These are phyloP conservation scores for Zaprionus davidi DNA, from an alignment of 1,140 invertebrate species.

Conservation along the genomic window DNA sequence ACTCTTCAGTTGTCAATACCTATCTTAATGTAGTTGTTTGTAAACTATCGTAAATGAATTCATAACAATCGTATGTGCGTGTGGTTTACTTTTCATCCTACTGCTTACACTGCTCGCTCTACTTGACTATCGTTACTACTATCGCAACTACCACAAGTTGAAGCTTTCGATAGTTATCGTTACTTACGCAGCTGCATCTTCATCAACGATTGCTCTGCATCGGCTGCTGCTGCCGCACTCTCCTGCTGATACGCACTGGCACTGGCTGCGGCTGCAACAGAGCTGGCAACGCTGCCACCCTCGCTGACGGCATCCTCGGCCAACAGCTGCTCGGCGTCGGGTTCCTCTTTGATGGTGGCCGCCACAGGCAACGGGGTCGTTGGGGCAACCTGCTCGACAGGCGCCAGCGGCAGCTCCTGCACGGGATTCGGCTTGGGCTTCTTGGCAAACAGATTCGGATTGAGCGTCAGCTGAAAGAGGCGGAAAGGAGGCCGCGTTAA, in stretches of 20 bases:
- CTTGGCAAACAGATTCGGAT: conserved; percentile 78
- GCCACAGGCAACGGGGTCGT: background rate
- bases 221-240: conserved; percentile 33
- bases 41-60: background rate
- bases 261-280: background rate
- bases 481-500: conserved; percentile 59
- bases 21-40: too few relatives aligned
- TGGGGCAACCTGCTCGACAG: conserved; percentile 24
- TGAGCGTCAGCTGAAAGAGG: conserved; percentile 71
- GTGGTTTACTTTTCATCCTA: background rate
- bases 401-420: conserved; percentile 25
- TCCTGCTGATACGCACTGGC: conserved; percentile 48
- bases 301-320: conserved; percentile 49
- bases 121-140: background rate
- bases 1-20: too few relatives aligned
- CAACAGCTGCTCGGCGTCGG: conserved; percentile 49
- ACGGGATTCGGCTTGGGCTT: conserved; percentile 44
- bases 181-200: conserved; percentile 83
- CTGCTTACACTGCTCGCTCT: background rate
- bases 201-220: conserved; percentile 79
- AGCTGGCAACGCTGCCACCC: conserved; percentile 14
- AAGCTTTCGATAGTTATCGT: background rate
- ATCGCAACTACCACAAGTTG: background rate
- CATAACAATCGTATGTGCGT: background rate
- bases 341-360: conserved; percentile 63